Evolutionary conservation across 1,140 invertebrate genomes (phyloP), one percentile per base, ranked within the genome.

Genomic region (Saccostrea echinata): DNA sequence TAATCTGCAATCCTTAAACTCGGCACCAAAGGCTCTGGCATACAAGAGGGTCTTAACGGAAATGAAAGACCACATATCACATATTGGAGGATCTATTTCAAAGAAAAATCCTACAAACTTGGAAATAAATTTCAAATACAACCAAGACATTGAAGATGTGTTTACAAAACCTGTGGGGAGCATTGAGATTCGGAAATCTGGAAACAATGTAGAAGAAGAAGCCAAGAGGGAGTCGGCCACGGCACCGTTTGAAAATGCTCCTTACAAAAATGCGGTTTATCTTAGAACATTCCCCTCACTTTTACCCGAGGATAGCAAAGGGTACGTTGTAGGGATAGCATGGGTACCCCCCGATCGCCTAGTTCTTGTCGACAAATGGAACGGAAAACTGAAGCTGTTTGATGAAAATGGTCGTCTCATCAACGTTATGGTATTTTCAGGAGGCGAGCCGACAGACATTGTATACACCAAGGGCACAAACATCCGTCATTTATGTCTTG

Each of bases 301-400:
- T 18, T 18, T 51, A 52, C 35, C 68, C n/a, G 71, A 76, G 35
- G 85, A 80, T 24, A 76, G 16, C 55, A 86, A 86, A 30, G 35
- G 64, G 1, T 80, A 61, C 43, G 30, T 85, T 30, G 84, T 64
- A 51, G 87, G 87, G 3, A 82, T 88, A 53, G 76, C 84, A 4
- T 88, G 87, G 87, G 80, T 88, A 33, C 33, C 68, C 16, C 16
- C 68, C 0, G 51, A 84, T 12, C 85, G 57, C 3, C 55, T 88
- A 8, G 51, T 88, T 12, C 35, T 86, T 30, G 81, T 84, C 16
- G 88, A 88, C 82, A 30, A 82, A 24, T 86, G 76, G 55, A 88
- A 88, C 51, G 33, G n/a, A 21, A 88, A 88, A n/a, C 30, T 88
- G 4, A 88, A 88, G 55, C 21, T 88, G 9, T n/a, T 84, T n/a